These are phyloP conservation scores for Corythornis vintsioides DNA, from an alignment of 2,113 vertebrate species.

Conservation along the genomic window DNA sequence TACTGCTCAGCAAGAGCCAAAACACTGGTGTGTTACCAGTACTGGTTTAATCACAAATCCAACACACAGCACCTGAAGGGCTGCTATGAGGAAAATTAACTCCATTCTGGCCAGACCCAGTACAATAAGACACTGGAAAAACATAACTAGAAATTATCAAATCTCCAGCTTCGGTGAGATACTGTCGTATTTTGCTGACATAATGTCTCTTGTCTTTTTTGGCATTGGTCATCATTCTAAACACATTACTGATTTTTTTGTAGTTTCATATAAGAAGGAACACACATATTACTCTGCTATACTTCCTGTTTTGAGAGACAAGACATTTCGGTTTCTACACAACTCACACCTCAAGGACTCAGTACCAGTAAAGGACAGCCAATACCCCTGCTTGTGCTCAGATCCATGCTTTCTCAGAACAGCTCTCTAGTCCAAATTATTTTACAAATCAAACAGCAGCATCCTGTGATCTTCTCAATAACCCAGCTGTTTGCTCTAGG, in stretches of 20 bases:
- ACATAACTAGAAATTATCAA: neutral
- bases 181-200: neutral
- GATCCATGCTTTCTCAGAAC: neutral
- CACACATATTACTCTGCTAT: fast-evolving
- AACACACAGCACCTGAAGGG: neutral
- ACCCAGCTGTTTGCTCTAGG: neutral
- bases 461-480: constrained; percentile 26
- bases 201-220: neutral
- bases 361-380: neutral
- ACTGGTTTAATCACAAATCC: neutral
- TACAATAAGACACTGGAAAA: neutral
- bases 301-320: neutral
- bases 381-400: neutral
- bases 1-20: neutral
- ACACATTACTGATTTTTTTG: neutral
- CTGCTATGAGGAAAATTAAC: neutral
- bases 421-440: neutral
- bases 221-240: neutral
- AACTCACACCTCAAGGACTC: neutral
- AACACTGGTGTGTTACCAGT: neutral
- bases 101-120: neutral
- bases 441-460: neutral
- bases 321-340: neutral
- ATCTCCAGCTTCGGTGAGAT: neutral
- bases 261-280: neutral